phyloP scores from a whole-genome alignment of 2,113 vertebrate species.

The Antechinus stuartii region DNA sequence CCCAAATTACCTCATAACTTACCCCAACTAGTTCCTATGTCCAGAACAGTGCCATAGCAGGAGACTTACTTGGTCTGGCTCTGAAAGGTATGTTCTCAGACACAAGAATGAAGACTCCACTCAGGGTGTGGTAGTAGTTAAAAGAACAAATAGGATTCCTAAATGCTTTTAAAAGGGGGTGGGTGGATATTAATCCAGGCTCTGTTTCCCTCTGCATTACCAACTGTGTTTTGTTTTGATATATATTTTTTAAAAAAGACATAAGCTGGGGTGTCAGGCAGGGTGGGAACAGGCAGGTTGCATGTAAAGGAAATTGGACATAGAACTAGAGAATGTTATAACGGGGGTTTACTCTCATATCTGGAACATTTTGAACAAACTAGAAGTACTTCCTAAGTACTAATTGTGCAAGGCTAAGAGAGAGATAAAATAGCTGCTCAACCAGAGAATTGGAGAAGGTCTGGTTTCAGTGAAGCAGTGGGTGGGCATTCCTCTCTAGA shows the following conservation, averaged over 20 bases:
- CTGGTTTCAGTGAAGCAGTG: background rate
- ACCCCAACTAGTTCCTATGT: background rate
- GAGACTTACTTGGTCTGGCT: too few relatives aligned
- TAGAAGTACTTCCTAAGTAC: background rate
- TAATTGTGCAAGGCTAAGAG: background rate
- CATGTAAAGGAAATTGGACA: background rate
- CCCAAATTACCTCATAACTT: too few relatives aligned
- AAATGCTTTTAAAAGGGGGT: background rate
- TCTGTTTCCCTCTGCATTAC: fast-evolving
- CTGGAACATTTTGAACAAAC: background rate
- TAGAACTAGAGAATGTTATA: background rate
- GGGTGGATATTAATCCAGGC: background rate
- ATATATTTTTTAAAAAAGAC: background rate
- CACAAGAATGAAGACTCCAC: background rate
- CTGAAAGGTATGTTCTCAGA: background rate
- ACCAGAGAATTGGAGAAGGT: background rate
- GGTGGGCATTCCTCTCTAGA: background rate
- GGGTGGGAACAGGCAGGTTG: background rate
- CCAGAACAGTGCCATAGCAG: background rate
- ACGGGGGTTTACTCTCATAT: background rate
- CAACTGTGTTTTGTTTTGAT: background rate
- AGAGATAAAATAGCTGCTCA: background rate
- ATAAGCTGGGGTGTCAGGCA: background rate
- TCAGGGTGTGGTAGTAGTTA: fast-evolving
- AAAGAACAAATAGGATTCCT: too few relatives aligned